These are phyloP conservation scores for Actenoides hombroni DNA, from an alignment of 2,113 vertebrate species.

Conservation along the genomic window DNA sequence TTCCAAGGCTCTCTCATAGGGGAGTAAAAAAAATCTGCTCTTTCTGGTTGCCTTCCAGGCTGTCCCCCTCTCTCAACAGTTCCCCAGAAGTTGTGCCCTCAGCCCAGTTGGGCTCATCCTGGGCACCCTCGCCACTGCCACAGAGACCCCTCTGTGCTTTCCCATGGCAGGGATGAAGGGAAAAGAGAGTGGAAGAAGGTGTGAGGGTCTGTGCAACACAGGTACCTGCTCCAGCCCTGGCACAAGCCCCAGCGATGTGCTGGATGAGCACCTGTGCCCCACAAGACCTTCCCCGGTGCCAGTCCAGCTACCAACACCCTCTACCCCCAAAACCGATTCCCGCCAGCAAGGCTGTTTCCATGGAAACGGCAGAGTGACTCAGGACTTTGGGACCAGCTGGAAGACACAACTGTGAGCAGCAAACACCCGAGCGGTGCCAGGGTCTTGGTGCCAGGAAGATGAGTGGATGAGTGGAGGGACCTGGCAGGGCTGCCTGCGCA, in stretches of 20 bases:
- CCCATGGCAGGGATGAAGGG: neutral
- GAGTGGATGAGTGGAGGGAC: neutral
- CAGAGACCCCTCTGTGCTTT: neutral
- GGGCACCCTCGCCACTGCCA: neutral
- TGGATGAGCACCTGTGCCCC: neutral
- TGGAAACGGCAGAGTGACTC: constrained; percentile 83
- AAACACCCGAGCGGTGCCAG: neutral
- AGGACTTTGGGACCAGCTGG: constrained; percentile 80
- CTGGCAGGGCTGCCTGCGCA: fast-evolving
- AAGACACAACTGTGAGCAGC: constrained; percentile 74
- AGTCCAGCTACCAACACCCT: constrained; percentile 48
- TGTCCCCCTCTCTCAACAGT: neutral
- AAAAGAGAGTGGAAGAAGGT: neutral
- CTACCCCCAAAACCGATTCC: constrained; percentile 60
- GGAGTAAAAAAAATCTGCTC: neutral
- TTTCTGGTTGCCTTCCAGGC: neutral
- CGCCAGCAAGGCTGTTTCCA: constrained; percentile 79
- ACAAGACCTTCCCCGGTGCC: neutral
- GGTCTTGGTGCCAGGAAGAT: neutral
- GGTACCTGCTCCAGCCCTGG: neutral
- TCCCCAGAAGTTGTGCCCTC: neutral
- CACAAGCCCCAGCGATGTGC: neutral
- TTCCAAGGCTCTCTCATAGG: neutral
- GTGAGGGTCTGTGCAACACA: neutral
- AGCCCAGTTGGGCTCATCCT: neutral